phyloP scores from a whole-genome alignment of 2,888 invertebrate genomes.

The Zaprionus lineosus region DNA sequence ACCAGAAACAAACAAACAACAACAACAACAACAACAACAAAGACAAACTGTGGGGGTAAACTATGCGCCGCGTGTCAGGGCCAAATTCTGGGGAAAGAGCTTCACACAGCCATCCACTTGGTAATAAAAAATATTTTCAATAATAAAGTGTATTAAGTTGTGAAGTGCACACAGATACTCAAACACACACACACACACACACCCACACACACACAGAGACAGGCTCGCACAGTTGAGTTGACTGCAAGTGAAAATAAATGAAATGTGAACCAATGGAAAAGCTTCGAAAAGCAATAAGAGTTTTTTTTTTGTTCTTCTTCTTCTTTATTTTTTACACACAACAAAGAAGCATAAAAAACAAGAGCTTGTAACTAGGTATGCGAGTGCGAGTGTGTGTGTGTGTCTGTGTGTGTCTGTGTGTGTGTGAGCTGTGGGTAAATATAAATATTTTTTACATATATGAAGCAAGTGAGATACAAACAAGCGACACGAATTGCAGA shows the following conservation, averaged over 20 bases:
- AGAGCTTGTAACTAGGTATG: conserved; percentile 31
- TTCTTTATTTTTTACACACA: conserved; percentile 36
- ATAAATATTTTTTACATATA: conserved; percentile 60
- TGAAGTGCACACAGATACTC: conserved; percentile 64
- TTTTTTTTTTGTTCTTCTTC: conserved; percentile 26
- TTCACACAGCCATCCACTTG: conserved; percentile 60
- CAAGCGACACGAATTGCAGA: conserved; percentile 38
- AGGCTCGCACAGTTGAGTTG: conserved; percentile 27
- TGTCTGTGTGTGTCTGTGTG: conserved; percentile 1
- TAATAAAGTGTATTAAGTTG: conserved; percentile 78
- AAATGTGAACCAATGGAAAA: conserved; percentile 74
- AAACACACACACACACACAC: conserved; percentile 6
- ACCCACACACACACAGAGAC: conserved; percentile 5
- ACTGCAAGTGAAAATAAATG: conserved; percentile 73
- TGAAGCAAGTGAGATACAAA: conserved; percentile 15
- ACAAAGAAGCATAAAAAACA: conserved; percentile 39
- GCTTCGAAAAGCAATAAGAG: conserved; percentile 77
- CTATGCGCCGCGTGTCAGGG: conserved; percentile 69
- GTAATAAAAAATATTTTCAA: conserved; percentile 79
- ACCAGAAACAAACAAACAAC: too few species aligned
- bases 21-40: conserved; percentile 9
- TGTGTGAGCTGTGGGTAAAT: conserved; percentile 52
- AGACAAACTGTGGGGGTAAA: conserved; percentile 34
- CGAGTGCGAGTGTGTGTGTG: conserved; percentile 23
- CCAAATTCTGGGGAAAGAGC: conserved; percentile 67